Conservation (phyloP, 2,888 invertebrate genomes). For the Entomobrya proxima region DNA sequence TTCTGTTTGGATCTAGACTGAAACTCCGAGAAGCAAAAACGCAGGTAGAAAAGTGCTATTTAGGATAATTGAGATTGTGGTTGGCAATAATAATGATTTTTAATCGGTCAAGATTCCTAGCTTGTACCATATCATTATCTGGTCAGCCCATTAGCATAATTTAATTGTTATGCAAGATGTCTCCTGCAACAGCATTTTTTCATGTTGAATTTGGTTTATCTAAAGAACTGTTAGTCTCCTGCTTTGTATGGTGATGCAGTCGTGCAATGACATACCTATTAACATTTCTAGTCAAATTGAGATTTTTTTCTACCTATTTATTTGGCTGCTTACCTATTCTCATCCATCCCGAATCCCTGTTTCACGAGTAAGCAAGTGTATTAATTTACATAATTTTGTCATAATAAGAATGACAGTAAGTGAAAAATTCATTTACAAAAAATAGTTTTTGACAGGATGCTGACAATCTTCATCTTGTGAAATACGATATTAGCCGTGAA, state of each 20-base stretch:
- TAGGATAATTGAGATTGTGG: not conserved
- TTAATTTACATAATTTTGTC: slow-evolving; percentile 52
- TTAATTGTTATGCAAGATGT: slow-evolving; percentile 15
- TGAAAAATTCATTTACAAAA: slow-evolving; percentile 34
- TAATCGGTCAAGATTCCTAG: slow-evolving; percentile 36
- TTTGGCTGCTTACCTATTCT: not conserved
- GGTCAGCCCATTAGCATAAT: slow-evolving; percentile 32
- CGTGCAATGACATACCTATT: no score
- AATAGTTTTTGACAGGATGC: slow-evolving; percentile 24
- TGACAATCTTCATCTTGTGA: slow-evolving; percentile 35
- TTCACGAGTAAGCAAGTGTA: slow-evolving; percentile 25
- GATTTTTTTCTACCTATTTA: no score
- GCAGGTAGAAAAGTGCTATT: no score
- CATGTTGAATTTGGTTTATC: no score
- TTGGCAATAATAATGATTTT: slow-evolving; percentile 11
- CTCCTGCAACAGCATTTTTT: no score
- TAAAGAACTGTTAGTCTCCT: no score
- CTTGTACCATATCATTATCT: not conserved
- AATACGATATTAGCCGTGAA: slow-evolving; percentile 33
- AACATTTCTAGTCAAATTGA: no score
- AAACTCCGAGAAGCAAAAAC: no score
- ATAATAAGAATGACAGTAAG: slow-evolving; percentile 35
- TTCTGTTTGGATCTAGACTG: no score
- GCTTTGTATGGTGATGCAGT: no score
- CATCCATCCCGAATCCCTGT: not conserved